These are phyloP conservation scores for Triplophysa tibetana DNA, from an alignment of 2,113 vertebrate genomes.

Conservation along the genomic window DNA sequence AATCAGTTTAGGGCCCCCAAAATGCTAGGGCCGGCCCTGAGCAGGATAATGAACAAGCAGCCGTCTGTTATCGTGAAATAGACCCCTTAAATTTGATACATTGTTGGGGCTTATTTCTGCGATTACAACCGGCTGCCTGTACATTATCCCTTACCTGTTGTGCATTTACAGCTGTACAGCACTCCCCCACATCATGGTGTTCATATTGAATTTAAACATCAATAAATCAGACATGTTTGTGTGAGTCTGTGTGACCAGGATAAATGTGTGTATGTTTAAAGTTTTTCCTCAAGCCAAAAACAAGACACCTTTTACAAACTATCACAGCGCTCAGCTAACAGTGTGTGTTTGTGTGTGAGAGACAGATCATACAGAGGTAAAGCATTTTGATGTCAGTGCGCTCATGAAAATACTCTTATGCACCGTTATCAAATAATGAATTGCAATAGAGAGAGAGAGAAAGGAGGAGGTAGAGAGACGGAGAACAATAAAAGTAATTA, in stretches of 20 bases:
- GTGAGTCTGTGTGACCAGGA: conserved; percentile 1
- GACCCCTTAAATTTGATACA: too few species aligned
- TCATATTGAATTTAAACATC: background rate
- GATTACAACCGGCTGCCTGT: too few species aligned
- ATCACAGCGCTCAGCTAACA: background rate
- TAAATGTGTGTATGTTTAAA: conserved; percentile 5
- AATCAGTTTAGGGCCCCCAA: too few species aligned
- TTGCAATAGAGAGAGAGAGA: background rate
- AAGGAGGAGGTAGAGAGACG: background rate
- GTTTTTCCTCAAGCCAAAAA: conserved; percentile 9
- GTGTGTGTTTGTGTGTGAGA: background rate
- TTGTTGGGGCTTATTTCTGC: too few species aligned
- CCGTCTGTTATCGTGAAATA: too few species aligned
- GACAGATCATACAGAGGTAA: background rate
- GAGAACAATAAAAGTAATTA: background rate
- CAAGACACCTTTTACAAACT: background rate
- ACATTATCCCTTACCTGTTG: background rate
- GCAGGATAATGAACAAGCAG: too few species aligned
- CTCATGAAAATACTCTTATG: background rate
- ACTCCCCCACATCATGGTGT: background rate
- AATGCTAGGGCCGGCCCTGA: too few species aligned
- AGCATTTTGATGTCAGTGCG: background rate
- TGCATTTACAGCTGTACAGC: background rate
- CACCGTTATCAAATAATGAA: background rate
- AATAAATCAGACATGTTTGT: background rate